Percentiles rank a stretch among this genome's conserved stretches.
Evolutionary conservation across 1,140 invertebrate genomes (phyloP).

Genomic region (Drosophila bifasciata): DNA sequence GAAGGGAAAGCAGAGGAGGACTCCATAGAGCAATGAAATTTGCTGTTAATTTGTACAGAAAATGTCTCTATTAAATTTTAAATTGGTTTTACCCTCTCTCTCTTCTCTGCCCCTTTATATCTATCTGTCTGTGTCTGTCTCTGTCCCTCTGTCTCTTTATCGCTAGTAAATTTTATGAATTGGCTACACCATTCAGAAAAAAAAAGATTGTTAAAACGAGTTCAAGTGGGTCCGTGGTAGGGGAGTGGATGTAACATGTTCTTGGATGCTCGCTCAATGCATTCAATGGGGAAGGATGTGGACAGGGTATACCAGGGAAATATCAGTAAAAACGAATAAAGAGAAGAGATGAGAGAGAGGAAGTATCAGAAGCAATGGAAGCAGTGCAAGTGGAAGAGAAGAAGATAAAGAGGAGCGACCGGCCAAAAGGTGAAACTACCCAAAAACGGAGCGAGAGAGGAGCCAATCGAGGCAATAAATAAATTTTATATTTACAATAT

Average conservation of each 20-base stretch:
- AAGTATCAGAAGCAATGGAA: background rate
- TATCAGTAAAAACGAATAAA: slow-evolving; percentile 27
- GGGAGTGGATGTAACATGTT: slow-evolving; percentile 8
- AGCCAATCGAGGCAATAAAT: slow-evolving; percentile 76
- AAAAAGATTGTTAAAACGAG: slow-evolving; percentile 36
- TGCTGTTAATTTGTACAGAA: slow-evolving; percentile 68
- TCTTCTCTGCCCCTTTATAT: too few relatives aligned
- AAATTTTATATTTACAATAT: slow-evolving; percentile 72
- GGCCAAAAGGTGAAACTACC: background rate
- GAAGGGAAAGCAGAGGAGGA: background rate
- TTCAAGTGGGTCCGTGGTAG: slow-evolving; percentile 8
- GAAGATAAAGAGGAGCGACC: too few relatives aligned
- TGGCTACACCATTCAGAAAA: slow-evolving; percentile 23
- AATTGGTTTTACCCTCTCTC: slow-evolving; percentile 27
- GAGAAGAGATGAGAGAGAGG: slow-evolving; percentile 1
- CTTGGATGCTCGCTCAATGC: slow-evolving; percentile 59
- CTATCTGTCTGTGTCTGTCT: background rate
- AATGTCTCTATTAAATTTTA: slow-evolving; percentile 75
- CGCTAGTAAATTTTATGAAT: slow-evolving; percentile 63
- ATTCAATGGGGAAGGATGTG: slow-evolving; percentile 69
- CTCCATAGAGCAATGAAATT: slow-evolving; percentile 34
- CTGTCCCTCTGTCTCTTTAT: too few relatives aligned
- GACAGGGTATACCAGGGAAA: slow-evolving; percentile 31
- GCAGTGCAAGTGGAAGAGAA: slow-evolving; percentile 9
- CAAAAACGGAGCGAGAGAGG: background rate